phyloP scores from a whole-genome alignment of 2,113 vertebrate species.

The Ciconia maguari region DNA sequence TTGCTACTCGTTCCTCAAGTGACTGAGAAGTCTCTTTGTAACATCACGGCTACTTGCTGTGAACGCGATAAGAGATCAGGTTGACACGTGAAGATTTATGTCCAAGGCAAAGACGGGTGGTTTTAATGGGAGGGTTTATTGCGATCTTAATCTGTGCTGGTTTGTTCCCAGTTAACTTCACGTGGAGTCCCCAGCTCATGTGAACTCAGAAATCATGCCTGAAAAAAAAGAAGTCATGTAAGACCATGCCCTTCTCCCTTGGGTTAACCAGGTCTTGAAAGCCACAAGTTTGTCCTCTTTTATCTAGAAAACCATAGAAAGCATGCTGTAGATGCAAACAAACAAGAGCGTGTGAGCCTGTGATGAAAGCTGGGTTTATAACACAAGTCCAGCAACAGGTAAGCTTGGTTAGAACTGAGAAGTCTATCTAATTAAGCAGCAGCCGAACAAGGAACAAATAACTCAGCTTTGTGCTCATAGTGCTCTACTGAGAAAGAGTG shows the following conservation, averaged over 20 bases:
- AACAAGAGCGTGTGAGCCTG: not conserved
- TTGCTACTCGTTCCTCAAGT: not conserved
- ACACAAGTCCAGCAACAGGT: slow-evolving; percentile 9
- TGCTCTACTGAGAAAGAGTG: not conserved
- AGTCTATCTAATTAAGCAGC: not conserved
- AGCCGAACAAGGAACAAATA: not conserved
- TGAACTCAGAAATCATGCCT: not conserved
- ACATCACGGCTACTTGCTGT: not conserved
- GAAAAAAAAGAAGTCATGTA: not conserved
- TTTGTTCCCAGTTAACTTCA: not conserved
- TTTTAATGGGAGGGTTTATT: not conserved
- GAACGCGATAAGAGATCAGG: not conserved
- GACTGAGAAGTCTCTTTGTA: not conserved
- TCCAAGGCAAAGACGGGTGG: not conserved
- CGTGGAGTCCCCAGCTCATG: not conserved
- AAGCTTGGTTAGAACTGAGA: not conserved
- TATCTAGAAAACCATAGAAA: not conserved
- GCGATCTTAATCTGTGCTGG: not conserved
- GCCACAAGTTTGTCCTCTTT: not conserved
- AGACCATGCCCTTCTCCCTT: not conserved
- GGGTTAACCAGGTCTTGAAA: not conserved
- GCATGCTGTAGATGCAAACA: not conserved
- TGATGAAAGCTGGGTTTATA: not conserved
- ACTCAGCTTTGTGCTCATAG: not conserved
- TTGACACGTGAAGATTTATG: not conserved